Conservation (phyloP, 2,113 vertebrate genomes). For the Irena cyanogastra region DNA sequence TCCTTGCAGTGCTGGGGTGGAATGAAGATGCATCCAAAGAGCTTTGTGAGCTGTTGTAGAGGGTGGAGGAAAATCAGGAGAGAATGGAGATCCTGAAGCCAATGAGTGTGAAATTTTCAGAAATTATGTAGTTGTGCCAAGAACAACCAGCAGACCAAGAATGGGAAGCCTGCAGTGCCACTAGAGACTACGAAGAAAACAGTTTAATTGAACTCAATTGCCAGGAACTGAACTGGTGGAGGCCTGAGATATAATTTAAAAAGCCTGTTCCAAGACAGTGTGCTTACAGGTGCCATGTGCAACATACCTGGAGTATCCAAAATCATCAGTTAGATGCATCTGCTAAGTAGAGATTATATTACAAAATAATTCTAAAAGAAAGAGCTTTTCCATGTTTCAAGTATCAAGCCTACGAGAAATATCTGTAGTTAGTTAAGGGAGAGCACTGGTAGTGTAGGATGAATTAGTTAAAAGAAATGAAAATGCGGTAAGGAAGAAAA, state of each 20-base stretch:
- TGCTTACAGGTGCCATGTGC: background rate
- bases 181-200: background rate
- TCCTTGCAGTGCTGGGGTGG: background rate
- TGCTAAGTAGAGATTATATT: background rate
- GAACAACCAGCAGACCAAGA: background rate
- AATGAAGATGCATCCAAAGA: background rate
- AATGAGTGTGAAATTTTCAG: background rate
- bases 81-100: background rate
- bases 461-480: background rate
- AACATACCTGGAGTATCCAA: background rate
- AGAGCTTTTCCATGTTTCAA: background rate
- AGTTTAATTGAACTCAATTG: background rate
- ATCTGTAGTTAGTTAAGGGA: background rate
- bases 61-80: background rate
- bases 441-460: background rate
- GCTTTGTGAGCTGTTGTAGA: background rate
- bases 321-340: background rate
- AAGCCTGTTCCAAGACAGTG: background rate
- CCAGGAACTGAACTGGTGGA: background rate
- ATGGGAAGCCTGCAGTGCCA: accelerated
- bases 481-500: background rate
- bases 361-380: background rate
- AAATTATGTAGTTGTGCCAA: background rate
- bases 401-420: background rate
- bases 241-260: background rate